These are phyloP conservation scores for Eptesicus fuscus DNA, from an alignment of 2,113 vertebrate genomes.

Conservation along the genomic window DNA sequence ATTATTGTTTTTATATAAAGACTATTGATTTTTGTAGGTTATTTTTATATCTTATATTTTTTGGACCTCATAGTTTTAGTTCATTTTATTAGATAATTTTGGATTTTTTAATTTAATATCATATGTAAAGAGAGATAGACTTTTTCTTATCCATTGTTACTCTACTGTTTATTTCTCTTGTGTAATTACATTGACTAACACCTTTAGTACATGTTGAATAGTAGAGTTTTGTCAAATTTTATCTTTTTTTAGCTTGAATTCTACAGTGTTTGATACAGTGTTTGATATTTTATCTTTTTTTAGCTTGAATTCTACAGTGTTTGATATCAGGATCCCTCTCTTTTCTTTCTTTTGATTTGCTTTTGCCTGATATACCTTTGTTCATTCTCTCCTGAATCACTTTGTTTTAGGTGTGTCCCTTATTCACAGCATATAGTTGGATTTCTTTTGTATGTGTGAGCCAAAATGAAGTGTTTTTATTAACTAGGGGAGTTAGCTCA, in stretches of 20 bases:
- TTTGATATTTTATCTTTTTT: background rate
- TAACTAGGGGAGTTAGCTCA: background rate
- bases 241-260: background rate
- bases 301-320: background rate
- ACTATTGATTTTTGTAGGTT: background rate
- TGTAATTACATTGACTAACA: background rate
- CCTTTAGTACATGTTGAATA: background rate
- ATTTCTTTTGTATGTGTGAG: background rate
- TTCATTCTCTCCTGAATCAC: background rate
- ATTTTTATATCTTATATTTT: background rate
- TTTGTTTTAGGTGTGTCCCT: background rate
- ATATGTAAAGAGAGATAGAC: background rate
- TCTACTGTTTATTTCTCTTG: background rate
- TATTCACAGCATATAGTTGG: background rate
- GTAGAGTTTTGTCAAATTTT: background rate
- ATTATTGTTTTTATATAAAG: background rate
- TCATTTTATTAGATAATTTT: background rate
- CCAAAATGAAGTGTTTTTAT: background rate
- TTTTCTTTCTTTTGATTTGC: background rate
- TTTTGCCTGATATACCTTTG: background rate
- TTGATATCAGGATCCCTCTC: background rate
- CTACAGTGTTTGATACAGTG: background rate
- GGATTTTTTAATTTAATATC: background rate
- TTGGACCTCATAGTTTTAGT: background rate
- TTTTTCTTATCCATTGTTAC: background rate